These are phyloP conservation scores for Anguilla obscura DNA, from an alignment of 2,797 vertebrate genomes.

Conservation along the genomic window DNA sequence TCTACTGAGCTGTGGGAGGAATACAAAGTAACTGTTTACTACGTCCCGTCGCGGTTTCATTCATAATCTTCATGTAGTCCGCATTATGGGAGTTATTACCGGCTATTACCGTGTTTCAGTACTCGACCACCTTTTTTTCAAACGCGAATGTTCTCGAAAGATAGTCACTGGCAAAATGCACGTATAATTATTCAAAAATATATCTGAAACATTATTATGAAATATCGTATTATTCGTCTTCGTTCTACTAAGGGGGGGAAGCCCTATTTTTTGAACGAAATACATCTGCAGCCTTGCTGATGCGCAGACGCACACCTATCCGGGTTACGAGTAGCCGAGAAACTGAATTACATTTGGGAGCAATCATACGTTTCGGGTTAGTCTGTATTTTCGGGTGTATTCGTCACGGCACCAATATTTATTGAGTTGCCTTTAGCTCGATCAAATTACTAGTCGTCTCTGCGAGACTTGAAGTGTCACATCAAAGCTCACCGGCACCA, in stretches of 20 bases:
- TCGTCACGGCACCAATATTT: not conserved
- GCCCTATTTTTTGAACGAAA: not conserved
- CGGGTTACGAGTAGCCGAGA: not conserved
- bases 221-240: not conserved
- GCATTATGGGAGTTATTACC: slow-evolving; percentile 9
- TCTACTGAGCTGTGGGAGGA: slow-evolving; percentile 11
- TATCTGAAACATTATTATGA: not conserved
- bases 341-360: not conserved
- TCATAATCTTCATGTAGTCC: slow-evolving; percentile 26
- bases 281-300: not conserved
- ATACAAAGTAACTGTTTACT: slow-evolving; percentile 30
- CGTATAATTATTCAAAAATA: not conserved
- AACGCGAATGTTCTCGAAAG: not conserved
- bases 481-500: no score
- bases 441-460: not conserved
- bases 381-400: not conserved
- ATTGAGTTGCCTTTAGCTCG: not conserved
- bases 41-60: slow-evolving; percentile 22
- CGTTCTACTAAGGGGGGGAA: not conserved
- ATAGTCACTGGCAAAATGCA: not conserved
- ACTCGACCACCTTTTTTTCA: not conserved
- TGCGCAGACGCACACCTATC: not conserved
- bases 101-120: not conserved
- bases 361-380: not conserved
- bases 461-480: no score